Base-by-base conservation (phyloP, 2,888 invertebrate species). In the Psylliodes chrysocephalus region DNA sequence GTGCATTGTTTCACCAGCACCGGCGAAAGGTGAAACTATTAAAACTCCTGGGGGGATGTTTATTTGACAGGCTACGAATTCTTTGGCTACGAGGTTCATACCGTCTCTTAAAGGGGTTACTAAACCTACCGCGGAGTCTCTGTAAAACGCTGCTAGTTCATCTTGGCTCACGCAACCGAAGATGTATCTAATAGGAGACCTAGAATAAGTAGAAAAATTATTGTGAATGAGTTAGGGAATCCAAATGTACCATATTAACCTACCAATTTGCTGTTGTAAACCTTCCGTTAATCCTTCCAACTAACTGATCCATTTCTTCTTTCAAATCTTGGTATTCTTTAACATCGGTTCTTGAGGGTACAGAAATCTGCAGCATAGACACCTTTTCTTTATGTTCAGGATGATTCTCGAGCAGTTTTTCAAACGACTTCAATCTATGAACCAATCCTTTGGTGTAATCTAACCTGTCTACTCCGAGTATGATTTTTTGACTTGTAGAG, bases 1-100 rank as follows among this genome's bases (percentile, higher is more conserved):
- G 82, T 94, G 94, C 95, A 95, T 95, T 86, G 93, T 94, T 81
- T 95, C 94, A 0, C 94, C 94, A 4, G 95, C 95, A 0, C 95
- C 95, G 60, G 95, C 95, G 78, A 95, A 95, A 0, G 95, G 95
- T 0, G 95, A 95, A 6, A 95, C 90, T 52, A 95, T 92, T 33
- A 95, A 82, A 0, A 95, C 95, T 1, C 95, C 95, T 2, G 82
- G 94, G 0, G 92, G 90, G 18, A 88, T 88, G 75, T 94, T 94
- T 30, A 94, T 94, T 82, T 95, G 94, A 77, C 95, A 95, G 1
- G 95, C 95, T 0, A 95, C 95, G 78, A 94, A 95, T 81, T 95
- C 95, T 79, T 95, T 95, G 5, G 95, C 95, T 0, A 95, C 95
- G 56, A 95, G 85, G 82, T 95, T 95, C 95, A 95, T 95, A 53